Conservation (phyloP, 92 coral and sea anemone species). For the Heliopora coerulea region DNA sequence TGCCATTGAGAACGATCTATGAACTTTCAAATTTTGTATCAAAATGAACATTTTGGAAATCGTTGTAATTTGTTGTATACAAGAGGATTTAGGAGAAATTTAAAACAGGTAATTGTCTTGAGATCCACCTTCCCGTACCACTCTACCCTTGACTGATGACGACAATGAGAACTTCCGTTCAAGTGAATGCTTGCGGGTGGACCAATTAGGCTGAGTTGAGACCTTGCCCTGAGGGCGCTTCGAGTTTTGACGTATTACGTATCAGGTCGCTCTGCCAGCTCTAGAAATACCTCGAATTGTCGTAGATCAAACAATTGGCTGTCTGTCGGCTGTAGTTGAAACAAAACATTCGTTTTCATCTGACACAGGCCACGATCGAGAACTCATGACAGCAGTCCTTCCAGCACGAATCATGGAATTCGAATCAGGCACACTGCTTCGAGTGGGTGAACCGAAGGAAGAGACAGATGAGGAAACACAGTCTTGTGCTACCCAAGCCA, state of each 20-base stretch:
- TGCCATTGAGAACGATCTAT: too few relatives aligned
- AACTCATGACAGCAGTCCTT: constrained; percentile 3
- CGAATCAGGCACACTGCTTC: constrained; percentile 30
- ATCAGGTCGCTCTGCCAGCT: background rate
- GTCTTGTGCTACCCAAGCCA: constrained; percentile 2
- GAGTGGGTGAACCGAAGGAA: constrained; percentile 11
- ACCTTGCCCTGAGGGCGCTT: constrained; percentile 37
- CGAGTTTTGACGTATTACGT: constrained; percentile 9
- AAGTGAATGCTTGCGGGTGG: constrained; percentile 37
- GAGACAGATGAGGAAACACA: background rate
- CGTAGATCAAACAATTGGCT: background rate
- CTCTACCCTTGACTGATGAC: background rate
- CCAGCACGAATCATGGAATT: constrained; percentile 36
- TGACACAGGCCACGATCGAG: background rate
- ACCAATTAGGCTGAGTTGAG: constrained; percentile 9
- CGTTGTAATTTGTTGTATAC: too few relatives aligned
- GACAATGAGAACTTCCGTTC: constrained; percentile 14
- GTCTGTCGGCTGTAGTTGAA: background rate
- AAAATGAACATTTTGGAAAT: too few relatives aligned
- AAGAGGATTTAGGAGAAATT: too few relatives aligned
- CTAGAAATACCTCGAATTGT: constrained; percentile 12
- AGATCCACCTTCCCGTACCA: background rate
- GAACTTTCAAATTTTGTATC: too few relatives aligned
- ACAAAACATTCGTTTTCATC: background rate
- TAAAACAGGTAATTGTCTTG: too few relatives aligned